phyloP scores from a whole-genome alignment of 2,888 invertebrate genomes.

The Parelbella ahira region DNA sequence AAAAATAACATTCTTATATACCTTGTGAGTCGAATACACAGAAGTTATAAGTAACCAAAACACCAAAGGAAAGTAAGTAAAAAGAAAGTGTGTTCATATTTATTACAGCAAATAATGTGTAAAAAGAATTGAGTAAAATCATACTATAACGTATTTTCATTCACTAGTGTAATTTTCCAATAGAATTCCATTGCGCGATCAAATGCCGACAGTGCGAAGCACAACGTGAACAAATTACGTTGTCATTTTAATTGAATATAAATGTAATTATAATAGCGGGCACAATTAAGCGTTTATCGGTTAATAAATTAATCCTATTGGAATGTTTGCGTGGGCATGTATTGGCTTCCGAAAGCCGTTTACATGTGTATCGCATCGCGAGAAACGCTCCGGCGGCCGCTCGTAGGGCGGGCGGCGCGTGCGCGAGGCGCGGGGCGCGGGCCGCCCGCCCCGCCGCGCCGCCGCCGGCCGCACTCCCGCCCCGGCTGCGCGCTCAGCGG shows the following conservation, averaged over 20 bases:
- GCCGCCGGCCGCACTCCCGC: slow-evolving; percentile 53
- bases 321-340: slow-evolving; percentile 35
- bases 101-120: too few relatives aligned
- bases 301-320: slow-evolving; percentile 25
- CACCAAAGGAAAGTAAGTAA: too few relatives aligned
- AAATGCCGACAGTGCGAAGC: too few relatives aligned
- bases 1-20: too few relatives aligned
- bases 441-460: slow-evolving; percentile 45
- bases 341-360: slow-evolving; percentile 57
- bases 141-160: too few relatives aligned
- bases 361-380: slow-evolving; percentile 55
- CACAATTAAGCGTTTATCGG: slow-evolving; percentile 25
- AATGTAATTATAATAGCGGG: slow-evolving; percentile 22
- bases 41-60: too few relatives aligned
- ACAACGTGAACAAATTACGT: slow-evolving; percentile 2
- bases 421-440: slow-evolving; percentile 49
- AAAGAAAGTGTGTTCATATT: too few relatives aligned
- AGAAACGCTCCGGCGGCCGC: slow-evolving; percentile 57
- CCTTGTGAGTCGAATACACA: too few relatives aligned
- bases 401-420: slow-evolving; percentile 53
- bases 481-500: slow-evolving; percentile 51
- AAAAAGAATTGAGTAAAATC: too few relatives aligned
- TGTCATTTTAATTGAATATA: slow-evolving; percentile 17
- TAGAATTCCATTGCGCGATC: too few relatives aligned
- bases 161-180: too few relatives aligned